Evolutionary conservation across 2,888 invertebrate species (phyloP).

Genomic region (Drosophila nr. medialis): DNA sequence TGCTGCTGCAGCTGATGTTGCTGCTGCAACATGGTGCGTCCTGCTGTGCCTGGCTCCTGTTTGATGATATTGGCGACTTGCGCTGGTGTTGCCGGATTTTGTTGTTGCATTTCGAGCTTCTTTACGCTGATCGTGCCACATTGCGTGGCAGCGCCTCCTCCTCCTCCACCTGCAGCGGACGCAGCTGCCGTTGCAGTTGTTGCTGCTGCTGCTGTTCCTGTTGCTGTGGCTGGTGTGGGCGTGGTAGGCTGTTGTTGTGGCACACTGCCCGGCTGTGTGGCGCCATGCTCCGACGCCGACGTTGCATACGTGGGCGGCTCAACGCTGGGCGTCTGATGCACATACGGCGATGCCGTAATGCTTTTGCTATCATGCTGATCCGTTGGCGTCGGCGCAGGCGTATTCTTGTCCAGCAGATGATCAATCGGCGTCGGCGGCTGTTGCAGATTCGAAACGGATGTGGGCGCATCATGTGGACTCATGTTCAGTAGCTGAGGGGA

Average conservation of each 20-base stretch:
- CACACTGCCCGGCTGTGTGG: slow-evolving; percentile 62
- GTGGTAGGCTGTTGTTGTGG: slow-evolving; percentile 71
- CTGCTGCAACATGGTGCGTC: slow-evolving; percentile 10
- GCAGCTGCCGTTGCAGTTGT: not conserved
- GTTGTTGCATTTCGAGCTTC: slow-evolving; percentile 79
- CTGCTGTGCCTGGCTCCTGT: slow-evolving; percentile 59
- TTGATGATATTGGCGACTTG: slow-evolving; percentile 43
- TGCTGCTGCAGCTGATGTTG: slow-evolving; percentile 32
- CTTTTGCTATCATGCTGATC: slow-evolving; percentile 85
- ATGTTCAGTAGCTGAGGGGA: slow-evolving; percentile 78
- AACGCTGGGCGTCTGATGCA: slow-evolving; percentile 83
- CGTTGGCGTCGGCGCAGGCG: slow-evolving; percentile 84
- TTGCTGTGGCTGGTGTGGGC: slow-evolving; percentile 42
- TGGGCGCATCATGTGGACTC: slow-evolving; percentile 88
- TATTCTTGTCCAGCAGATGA: slow-evolving; percentile 84
- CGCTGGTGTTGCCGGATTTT: slow-evolving; percentile 27
- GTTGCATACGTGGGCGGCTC: slow-evolving; percentile 83
- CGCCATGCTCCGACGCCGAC: slow-evolving; percentile 69
- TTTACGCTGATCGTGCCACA: slow-evolving; percentile 82
- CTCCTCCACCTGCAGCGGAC: not conserved
- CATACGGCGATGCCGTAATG: slow-evolving; percentile 84
- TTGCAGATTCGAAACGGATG: slow-evolving; percentile 84
- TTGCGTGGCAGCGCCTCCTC: slow-evolving; percentile 44
- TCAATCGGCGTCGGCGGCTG: slow-evolving; percentile 85
- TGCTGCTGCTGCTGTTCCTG: slow-evolving; percentile 9